Conservation (phyloP, 2,888 invertebrate genomes). For the Macrosiphum euphorbiae region DNA sequence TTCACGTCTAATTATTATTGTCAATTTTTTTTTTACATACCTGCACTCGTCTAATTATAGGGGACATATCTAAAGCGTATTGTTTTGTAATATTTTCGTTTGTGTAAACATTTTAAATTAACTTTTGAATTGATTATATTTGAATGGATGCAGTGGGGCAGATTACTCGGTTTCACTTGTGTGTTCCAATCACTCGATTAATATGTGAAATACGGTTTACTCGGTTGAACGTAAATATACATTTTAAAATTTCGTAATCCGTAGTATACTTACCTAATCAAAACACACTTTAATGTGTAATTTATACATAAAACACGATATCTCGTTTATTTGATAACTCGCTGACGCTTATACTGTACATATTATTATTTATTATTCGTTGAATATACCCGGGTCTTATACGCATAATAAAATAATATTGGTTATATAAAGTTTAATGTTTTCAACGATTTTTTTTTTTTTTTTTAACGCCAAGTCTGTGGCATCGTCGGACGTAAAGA, state of each 20-base stretch:
- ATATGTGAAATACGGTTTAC: not conserved
- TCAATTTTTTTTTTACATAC: not conserved
- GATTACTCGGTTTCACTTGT: constrained; percentile 31
- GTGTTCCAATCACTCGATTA: constrained; percentile 30
- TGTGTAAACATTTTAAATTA: not conserved
- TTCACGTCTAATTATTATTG: not conserved
- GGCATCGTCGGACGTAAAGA: not conserved
- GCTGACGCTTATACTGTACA: not conserved
- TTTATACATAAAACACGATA: not conserved
- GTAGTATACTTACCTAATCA: not conserved
- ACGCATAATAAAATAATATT: not conserved
- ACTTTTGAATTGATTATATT: not conserved
- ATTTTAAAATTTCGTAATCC: not conserved
- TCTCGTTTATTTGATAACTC: not conserved
- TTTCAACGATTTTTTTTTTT: constrained; percentile 18
- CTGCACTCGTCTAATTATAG: not conserved
- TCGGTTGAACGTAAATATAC: not conserved
- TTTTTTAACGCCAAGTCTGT: not conserved
- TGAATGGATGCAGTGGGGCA: not conserved
- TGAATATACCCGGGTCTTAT: not conserved
- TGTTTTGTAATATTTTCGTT: not conserved
- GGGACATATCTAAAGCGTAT: not conserved
- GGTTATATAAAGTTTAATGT: not conserved
- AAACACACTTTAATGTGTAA: not conserved
- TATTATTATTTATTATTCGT: not conserved